Evolutionary conservation across 2,113 vertebrate genomes (phyloP).

Genomic region (Vulpes vulpes): DNA sequence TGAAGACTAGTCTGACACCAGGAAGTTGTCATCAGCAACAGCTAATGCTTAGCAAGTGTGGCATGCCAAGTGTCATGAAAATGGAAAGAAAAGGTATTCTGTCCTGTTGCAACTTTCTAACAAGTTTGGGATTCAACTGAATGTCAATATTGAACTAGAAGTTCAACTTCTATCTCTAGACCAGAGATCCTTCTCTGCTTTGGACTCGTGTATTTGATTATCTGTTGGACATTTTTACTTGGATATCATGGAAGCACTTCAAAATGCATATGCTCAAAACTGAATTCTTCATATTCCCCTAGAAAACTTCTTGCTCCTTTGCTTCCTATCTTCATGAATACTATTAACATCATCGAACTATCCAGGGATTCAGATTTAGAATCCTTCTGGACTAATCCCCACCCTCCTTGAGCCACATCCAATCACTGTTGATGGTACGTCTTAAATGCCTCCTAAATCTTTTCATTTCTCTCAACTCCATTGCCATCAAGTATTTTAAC

Average conservation of each 20-base stretch:
- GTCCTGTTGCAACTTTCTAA: neutral
- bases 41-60: conserved; percentile 56
- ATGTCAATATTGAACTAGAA: neutral
- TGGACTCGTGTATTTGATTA: neutral
- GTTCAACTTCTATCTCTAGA: neutral
- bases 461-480: neutral
- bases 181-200: neutral
- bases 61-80: neutral
- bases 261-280: neutral
- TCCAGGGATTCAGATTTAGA: neutral
- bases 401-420: neutral
- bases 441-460: neutral
- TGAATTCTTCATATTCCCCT: neutral
- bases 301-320: neutral
- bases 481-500: neutral
- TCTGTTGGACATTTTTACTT: neutral
- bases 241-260: neutral
- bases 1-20: conserved; percentile 75
- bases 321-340: neutral
- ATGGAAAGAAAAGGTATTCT: neutral
- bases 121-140: neutral
- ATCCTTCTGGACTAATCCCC: neutral
- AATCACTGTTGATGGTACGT: neutral
- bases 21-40: conserved; percentile 25
- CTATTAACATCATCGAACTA: neutral